Evolutionary conservation across 1,140 invertebrate genomes (phyloP).

Genomic region (Tetramorium simillimum): DNA sequence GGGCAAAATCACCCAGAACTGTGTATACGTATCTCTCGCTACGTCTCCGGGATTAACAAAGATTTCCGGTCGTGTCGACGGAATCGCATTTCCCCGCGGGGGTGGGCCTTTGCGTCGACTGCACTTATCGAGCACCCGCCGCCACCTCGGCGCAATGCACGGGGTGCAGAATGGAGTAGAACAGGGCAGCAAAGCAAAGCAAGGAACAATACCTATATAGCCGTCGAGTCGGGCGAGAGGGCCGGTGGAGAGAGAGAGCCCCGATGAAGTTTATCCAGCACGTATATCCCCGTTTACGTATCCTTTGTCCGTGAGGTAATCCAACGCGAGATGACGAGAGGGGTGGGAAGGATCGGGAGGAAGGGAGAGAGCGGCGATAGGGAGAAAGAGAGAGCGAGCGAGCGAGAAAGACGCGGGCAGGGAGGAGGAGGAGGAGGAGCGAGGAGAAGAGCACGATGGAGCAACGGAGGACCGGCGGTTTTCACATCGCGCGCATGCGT

Average conservation of each 20-base stretch:
- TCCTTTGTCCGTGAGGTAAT: conserved; percentile 72
- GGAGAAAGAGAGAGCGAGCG: background rate
- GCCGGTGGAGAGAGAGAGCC: conserved; percentile 8
- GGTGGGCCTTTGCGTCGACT: background rate
- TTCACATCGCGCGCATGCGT: conserved; percentile 58
- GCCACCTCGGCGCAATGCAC: conserved; percentile 28
- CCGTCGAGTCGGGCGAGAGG: background rate
- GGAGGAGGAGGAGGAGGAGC: background rate
- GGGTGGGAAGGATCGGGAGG: background rate
- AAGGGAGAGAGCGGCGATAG: background rate
- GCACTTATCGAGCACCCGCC: conserved; percentile 45
- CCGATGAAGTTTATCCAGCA: conserved; percentile 56
- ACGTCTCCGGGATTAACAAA: conserved; percentile 38
- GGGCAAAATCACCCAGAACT: background rate
- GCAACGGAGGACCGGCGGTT: conserved; percentile 50
- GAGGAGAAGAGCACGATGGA: conserved; percentile 28
- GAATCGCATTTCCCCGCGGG: conserved; percentile 12
- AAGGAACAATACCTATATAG: conserved; percentile 58
- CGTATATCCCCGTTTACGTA: conserved; percentile 69
- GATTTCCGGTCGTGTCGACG: conserved; percentile 29
- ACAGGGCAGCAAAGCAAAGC: conserved; percentile 22
- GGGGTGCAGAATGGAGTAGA: conserved; percentile 32
- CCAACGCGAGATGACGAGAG: conserved; percentile 52
- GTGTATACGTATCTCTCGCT: too few species aligned
- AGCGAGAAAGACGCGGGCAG: conserved; percentile 10